Base-by-base conservation (phyloP, 2,797 vertebrate species). In the Typhlichthys subterraneus region DNA sequence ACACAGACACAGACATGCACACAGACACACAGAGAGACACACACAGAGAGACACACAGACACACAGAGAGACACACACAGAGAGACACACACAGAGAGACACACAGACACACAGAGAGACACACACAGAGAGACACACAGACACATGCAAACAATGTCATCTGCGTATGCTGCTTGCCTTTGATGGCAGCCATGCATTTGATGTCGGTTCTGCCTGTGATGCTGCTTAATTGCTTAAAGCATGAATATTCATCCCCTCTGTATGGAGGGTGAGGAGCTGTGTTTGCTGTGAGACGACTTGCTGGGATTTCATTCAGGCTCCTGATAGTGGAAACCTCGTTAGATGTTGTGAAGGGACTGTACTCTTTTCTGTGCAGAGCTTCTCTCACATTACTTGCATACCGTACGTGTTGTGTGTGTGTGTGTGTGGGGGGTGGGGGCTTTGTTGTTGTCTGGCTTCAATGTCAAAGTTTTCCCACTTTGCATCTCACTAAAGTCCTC, bases 241-340 rank as follows among this genome's bases (percentile, higher is more conserved):
- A 84, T 89, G 75, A 85, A 90, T 90, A 87, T 86, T 83, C 73
- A 85, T 85, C 42, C 52, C 17, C 63, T 64, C 59, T 17, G 14
- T 23, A 23, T 45, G 74, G 69, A 65, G 68, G 42, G 70, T 70
- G 63, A 54, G 17, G 45, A 69, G 33, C 56, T 52, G 59, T 52
- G 59, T 73, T 80, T 65, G 12, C 75, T 72, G n/a, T 4, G 17
- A 71, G 31, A 33, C 63, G 67, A 68, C 23, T 29, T 74, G 57
- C 61, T 70, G 74, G 63, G 80, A 77, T 70, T 68, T 58, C 65
- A 75, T 56, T 23, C 33, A 38, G 33, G 33, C 33, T 38, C 19
- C 7, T 5, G 7, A 38, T 38, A 38, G 33, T 38, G 33, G 33
- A 38, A 38, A 38, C 7, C 33, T 5, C 7, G 5, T 38, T 38